These are phyloP conservation scores for Tragelaphus oryx DNA, from an alignment of 2,797 vertebrate species.

Conservation along the genomic window DNA sequence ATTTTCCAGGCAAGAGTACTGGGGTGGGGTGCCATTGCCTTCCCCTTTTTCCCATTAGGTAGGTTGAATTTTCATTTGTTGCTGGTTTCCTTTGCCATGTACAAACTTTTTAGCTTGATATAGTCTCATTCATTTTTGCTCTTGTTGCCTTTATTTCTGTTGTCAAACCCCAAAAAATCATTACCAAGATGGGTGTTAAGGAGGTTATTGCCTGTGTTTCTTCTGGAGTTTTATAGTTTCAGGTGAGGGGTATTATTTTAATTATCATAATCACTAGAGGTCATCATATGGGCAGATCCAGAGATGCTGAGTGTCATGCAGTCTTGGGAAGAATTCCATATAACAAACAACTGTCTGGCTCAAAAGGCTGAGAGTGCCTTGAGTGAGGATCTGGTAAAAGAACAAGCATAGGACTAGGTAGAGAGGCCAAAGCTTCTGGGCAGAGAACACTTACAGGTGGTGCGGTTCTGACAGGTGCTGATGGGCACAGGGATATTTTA, in stretches of 20 bases:
- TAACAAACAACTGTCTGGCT: background rate
- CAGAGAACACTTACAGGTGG: too few species aligned
- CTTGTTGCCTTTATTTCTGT: background rate
- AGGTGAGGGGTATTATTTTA: background rate
- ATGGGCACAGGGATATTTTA: background rate
- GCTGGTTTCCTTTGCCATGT: background rate
- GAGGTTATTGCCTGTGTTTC: background rate
- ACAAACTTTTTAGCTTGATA: background rate
- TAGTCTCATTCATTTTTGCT: background rate
- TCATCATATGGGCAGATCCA: background rate
- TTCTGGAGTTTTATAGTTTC: background rate
- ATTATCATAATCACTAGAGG: background rate
- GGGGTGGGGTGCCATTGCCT: too few species aligned
- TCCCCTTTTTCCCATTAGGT: background rate
- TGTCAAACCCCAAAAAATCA: background rate
- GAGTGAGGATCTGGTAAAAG: background rate
- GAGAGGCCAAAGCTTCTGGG: background rate
- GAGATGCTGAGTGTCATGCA: background rate
- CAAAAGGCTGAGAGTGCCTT: background rate
- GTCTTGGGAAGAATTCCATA: background rate
- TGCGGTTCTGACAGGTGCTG: background rate
- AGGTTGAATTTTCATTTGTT: background rate
- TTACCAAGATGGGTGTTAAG: background rate
- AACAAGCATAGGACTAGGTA: background rate
- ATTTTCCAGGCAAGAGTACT: too few species aligned